Base-by-base conservation (phyloP, 2,113 vertebrate genomes). In the pig (Sus scrofa) region DNA sequence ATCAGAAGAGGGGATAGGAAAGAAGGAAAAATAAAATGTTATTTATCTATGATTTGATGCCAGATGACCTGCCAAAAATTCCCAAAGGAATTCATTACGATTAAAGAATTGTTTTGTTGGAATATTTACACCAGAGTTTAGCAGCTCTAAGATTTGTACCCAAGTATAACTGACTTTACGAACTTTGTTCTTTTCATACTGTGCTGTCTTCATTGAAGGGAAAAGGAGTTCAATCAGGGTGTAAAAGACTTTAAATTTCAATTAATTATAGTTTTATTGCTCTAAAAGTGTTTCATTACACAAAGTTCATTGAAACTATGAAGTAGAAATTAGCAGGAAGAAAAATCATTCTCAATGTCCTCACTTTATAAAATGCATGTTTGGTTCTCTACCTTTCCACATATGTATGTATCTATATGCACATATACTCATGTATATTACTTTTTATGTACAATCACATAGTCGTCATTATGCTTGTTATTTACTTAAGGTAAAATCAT, bases 181-280 rank as follows among this genome's bases (percentile, higher is more conserved):
- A 73, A 71, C 6, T 50, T 3, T 22, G n/a, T 70, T 95, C 24
- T 89, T 96, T 86, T 27, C 54, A 86, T 4, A 10, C 18, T 26
- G 54, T 39, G 34, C 12, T 74, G 37, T 81, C 52, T 16, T 88
- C 27, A 9, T 0, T 77, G 7, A 89, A 77, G 30, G 18, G 7
- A 67, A 75, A 62, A 86, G 7, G 16, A 18, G 2, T 34, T 27
- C 16, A 84, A 50, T 24, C 22, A 86, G 70, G 7, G 3, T 50
- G 6, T 12, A 79, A 87, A 77, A 73, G 8, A 67, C 9, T 58
- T 60, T 68, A 60, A 78, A 75, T 71, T 18, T 71, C 44, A 82
- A 81, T 84, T 52, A 63, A 94, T 78, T 67, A 44, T 34, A 44
- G n/a, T 89, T 92, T 26, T 83, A 91, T 88, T 86, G 54, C 5